These are phyloP conservation scores for Emydocephalus ijimae DNA, from an alignment of 2,113 vertebrate species.

Conservation along the genomic window DNA sequence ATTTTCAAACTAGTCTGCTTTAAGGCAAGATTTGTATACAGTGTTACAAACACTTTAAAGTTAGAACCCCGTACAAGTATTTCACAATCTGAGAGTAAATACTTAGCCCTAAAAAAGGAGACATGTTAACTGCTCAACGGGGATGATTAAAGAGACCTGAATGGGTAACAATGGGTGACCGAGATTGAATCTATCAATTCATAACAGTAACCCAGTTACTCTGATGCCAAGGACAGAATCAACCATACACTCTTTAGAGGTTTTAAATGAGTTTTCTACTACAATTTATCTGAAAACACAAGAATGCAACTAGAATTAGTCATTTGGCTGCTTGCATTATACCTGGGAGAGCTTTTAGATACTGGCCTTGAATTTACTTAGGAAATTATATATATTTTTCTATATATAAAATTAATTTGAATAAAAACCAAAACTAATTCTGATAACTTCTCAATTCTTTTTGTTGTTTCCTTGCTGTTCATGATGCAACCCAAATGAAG, in stretches of 20 bases:
- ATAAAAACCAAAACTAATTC: neutral
- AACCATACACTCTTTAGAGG: neutral
- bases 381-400: neutral
- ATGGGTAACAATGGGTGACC: neutral
- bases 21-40: neutral
- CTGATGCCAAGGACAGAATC: neutral
- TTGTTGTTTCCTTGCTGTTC: neutral
- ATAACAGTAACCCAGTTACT: neutral
- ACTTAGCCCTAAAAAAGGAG: neutral
- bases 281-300: neutral
- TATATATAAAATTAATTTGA: neutral
- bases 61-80: neutral
- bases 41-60: neutral
- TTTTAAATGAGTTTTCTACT: neutral
- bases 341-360: neutral
- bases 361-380: neutral
- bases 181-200: neutral
- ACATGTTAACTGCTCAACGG: neutral
- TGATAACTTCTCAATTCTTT: neutral
- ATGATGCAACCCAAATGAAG: neutral
- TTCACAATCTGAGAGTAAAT: neutral
- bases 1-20: neutral
- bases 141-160: neutral
- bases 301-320: neutral
- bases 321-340: neutral